These are phyloP conservation scores for Suillia variegata DNA, from an alignment of 2,888 invertebrate species.

Conservation along the genomic window DNA sequence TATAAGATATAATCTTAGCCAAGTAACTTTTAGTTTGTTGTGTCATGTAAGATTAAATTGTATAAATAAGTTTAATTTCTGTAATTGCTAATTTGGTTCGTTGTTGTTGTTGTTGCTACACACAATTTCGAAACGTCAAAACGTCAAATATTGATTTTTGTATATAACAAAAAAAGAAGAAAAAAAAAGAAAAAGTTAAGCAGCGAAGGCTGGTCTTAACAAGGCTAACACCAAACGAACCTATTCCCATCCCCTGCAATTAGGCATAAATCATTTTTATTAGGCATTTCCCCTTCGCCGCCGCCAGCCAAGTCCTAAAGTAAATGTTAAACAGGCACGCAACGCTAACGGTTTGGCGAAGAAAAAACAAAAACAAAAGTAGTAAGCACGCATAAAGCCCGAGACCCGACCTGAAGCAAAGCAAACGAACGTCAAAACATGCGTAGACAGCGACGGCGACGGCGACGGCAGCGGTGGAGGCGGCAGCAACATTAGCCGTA, in stretches of 20 bases:
- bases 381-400: not conserved
- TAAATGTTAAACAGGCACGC: slow-evolving; percentile 47
- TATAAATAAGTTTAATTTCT: too few species aligned
- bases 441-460: not conserved
- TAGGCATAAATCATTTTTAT: slow-evolving; percentile 53
- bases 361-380: slow-evolving; percentile 4
- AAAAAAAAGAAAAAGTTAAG: not conserved
- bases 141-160: slow-evolving; percentile 1
- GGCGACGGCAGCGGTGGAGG: not conserved
- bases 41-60: too few species aligned
- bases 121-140: not conserved
- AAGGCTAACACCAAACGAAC: slow-evolving; percentile 9
- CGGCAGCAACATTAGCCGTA: not conserved
- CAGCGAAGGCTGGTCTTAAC: not conserved
- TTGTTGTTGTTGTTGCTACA: too few species aligned
- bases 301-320: too few species aligned
- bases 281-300: slow-evolving; percentile 46
- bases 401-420: not conserved
- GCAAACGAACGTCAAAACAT: not conserved
- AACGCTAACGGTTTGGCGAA: slow-evolving; percentile 34
- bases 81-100: too few species aligned
- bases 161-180: not conserved
- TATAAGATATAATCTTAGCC: too few species aligned
- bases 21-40: too few species aligned
- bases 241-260: slow-evolving; percentile 30